Conservation (phyloP, 2,797 vertebrate species). For the Paramormyrops hopkinsi region DNA sequence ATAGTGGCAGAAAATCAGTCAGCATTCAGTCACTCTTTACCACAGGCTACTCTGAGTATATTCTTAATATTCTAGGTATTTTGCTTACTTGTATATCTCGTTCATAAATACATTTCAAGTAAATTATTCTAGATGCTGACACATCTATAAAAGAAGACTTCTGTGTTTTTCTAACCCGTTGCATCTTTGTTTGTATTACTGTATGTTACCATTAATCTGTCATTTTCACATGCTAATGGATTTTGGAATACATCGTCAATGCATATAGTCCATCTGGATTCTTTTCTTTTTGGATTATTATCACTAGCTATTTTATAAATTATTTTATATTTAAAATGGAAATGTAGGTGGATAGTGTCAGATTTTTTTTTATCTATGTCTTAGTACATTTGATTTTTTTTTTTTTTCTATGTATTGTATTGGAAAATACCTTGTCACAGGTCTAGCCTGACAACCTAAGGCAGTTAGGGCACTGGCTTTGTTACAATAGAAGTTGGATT, state of each 20-base stretch:
- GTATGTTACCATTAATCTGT: neutral
- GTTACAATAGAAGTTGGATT: neutral
- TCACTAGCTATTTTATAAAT: neutral
- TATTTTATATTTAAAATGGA: neutral
- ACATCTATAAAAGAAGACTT: neutral
- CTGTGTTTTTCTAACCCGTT: neutral
- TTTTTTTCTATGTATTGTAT: neutral
- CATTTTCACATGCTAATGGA: neutral
- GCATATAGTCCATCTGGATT: neutral
- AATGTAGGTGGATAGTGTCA: neutral
- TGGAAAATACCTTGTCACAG: neutral
- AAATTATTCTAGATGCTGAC: neutral
- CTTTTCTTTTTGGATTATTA: neutral
- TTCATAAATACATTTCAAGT: neutral
- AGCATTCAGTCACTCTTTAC: neutral
- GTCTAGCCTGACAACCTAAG: neutral
- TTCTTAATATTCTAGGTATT: neutral
- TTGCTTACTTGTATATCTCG: neutral
- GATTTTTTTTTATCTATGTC: neutral
- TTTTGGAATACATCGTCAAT: neutral
- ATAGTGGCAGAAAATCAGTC: constrained; percentile 10
- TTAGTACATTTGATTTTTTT: neutral
- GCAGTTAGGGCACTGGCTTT: neutral
- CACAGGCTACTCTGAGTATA: neutral
- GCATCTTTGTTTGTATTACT: neutral